Percentiles rank a stretch among this genome's conserved stretches.
phyloP scores from a whole-genome alignment of 2,113 vertebrate species.

The Acanthisitta chloris region DNA sequence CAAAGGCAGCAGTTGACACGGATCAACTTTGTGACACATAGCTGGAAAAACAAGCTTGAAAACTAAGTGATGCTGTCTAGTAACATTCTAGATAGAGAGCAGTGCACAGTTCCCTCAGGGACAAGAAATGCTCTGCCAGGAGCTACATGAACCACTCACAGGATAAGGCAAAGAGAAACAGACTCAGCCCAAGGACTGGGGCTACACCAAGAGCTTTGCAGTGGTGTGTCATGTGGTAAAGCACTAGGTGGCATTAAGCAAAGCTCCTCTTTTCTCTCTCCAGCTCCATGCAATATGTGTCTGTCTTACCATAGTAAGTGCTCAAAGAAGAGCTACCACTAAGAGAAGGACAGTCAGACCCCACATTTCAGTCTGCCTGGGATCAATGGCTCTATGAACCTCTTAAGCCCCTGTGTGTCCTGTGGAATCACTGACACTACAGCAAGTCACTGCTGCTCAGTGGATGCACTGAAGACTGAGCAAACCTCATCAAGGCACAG shows the following conservation, averaged over 20 bases:
- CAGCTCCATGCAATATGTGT: not conserved
- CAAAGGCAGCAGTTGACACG: not conserved
- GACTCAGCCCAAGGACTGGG: not conserved
- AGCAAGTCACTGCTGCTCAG: not conserved
- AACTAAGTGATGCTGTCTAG: not conserved
- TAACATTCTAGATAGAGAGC: not conserved
- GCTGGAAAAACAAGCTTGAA: not conserved
- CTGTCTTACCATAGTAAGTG: not conserved
- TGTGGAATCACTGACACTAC: not conserved
- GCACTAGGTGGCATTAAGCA: not conserved
- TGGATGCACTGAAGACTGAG: not conserved
- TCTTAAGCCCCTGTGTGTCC: not conserved
- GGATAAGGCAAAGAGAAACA: not conserved
- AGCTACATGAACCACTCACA: not conserved
- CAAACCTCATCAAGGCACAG: not conserved
- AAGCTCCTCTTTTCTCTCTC: not conserved
- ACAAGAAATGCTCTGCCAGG: not conserved
- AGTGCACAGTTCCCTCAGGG: not conserved
- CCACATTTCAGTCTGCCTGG: not conserved
- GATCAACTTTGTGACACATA: not conserved
- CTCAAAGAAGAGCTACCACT: not conserved
- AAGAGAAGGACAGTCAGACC: not conserved
- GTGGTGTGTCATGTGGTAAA: accelerated
- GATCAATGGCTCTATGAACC: not conserved
- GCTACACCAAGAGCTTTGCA: not conserved